phyloP scores from a whole-genome alignment of 2,797 vertebrate species.

The Crenuchus spilurus region DNA sequence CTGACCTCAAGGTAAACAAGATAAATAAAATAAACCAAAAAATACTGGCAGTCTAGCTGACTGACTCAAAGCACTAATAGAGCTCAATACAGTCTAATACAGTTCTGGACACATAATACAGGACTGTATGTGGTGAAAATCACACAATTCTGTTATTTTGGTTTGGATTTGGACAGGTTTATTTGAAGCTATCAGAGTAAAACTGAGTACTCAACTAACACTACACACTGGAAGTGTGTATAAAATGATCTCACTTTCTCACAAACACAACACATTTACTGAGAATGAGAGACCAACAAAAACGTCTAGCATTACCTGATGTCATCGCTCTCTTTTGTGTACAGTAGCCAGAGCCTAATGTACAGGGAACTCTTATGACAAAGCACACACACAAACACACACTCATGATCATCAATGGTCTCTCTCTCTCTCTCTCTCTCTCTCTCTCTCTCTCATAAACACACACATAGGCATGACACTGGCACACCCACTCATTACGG shows the following conservation, averaged over 20 bases:
- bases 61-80: no score
- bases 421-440: background rate
- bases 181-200: background rate
- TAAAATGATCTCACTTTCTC: background rate
- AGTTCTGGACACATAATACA: no score
- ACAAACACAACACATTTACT: background rate
- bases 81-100: no score
- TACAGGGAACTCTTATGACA: background rate
- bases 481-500: constrained; percentile 24
- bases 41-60: no score
- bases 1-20: no score
- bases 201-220: no score
- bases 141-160: background rate
- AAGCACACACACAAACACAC: constrained; percentile 5
- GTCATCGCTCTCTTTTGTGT: background rate
- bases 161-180: background rate
- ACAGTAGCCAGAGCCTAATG: no score
- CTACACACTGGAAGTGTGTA: no score
- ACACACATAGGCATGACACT: constrained; percentile 12
- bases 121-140: no score
- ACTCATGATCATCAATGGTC: background rate
- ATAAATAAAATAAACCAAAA: no score
- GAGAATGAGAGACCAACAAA: background rate
- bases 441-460: constrained; percentile 3
- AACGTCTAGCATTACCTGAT: background rate